Evolutionary conservation across 2,797 vertebrate genomes (phyloP).

Genomic region (Phylloscopus collybita): DNA sequence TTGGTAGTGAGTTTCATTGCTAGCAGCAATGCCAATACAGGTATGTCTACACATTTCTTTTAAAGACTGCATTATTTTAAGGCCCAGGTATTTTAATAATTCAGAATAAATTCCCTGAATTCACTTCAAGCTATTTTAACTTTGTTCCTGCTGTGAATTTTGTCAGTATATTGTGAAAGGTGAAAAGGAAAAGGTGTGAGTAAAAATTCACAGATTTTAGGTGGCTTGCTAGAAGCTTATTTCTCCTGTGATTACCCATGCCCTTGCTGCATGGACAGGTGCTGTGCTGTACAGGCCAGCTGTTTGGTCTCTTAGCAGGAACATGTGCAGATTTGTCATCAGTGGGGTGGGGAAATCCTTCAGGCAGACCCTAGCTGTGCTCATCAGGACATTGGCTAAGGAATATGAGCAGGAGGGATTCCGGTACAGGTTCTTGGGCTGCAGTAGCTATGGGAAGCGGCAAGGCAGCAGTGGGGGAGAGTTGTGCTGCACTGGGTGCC

Average conservation of each 20-base stretch:
- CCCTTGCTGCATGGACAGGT: accelerated
- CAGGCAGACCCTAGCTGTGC: neutral
- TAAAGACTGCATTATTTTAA: neutral
- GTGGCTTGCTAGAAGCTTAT: neutral
- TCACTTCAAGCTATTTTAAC: neutral
- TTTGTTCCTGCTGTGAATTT: neutral
- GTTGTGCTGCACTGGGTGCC: neutral
- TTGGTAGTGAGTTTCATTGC: conserved; percentile 98
- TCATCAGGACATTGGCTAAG: accelerated
- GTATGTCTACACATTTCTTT: conserved; percentile 70
- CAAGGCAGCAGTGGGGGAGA: too few species aligned
- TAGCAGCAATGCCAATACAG: conserved; percentile 93
- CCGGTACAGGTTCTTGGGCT: neutral
- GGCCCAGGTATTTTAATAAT: neutral
- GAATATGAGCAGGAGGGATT: neutral
- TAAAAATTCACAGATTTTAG: neutral
- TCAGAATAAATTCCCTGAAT: neutral
- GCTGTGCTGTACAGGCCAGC: neutral
- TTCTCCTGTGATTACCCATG: neutral
- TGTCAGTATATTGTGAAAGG: neutral
- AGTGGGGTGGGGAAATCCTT: neutral
- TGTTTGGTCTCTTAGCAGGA: neutral
- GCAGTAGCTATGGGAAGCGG: neutral
- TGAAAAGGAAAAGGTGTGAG: neutral
- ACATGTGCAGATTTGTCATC: accelerated